These are phyloP conservation scores for Gastracanthus pulcherrimus DNA, from an alignment of 2,888 invertebrate species.

Conservation along the genomic window DNA sequence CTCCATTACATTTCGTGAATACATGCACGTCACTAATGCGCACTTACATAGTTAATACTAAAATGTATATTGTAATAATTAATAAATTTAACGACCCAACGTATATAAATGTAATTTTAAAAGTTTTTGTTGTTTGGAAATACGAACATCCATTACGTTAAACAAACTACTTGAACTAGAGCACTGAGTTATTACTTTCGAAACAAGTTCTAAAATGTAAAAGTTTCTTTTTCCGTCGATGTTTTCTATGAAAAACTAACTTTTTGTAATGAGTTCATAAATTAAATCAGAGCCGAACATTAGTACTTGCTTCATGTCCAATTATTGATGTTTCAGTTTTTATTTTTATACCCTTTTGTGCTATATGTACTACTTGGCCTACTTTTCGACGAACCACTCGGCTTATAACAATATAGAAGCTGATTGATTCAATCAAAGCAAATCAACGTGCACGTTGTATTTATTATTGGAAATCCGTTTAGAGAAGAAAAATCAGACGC, in stretches of 20 bases:
- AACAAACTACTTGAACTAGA: too few relatives aligned
- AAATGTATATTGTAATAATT: too few relatives aligned
- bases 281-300: too few relatives aligned
- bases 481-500: not conserved
- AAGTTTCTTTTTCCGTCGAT: too few relatives aligned
- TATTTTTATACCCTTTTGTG: constrained; percentile 3
- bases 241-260: too few relatives aligned
- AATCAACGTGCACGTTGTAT: constrained; percentile 19
- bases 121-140: too few relatives aligned
- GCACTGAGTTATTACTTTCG: too few relatives aligned
- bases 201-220: too few relatives aligned
- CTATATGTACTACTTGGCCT: constrained; percentile 40
- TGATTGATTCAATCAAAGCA: constrained; percentile 41
- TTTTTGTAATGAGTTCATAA: too few relatives aligned
- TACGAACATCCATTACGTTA: too few relatives aligned
- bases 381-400: constrained; percentile 13
- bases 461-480: constrained; percentile 27
- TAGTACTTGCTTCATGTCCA: constrained; percentile 37
- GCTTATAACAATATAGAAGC: constrained; percentile 27
- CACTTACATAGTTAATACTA: not conserved
- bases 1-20: not conserved
- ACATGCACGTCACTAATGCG: not conserved
- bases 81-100: too few relatives aligned
- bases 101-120: too few relatives aligned
- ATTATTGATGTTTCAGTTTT: constrained; percentile 46